These are phyloP conservation scores for Pseudococcus longispinus DNA, from an alignment of 2,888 invertebrate genomes.

Conservation along the genomic window DNA sequence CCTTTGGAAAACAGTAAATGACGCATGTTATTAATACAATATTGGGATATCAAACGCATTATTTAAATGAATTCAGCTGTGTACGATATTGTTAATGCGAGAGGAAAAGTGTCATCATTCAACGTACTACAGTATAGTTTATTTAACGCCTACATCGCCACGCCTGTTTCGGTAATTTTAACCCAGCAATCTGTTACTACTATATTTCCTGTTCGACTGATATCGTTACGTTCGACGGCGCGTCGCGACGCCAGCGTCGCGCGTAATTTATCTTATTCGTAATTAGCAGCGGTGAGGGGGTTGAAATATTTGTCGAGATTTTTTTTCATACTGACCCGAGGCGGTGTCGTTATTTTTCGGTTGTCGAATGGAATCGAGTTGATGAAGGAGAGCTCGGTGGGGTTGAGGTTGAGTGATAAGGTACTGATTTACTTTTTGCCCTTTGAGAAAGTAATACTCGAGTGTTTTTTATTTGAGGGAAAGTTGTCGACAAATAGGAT, in stretches of 20 bases:
- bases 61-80: constrained; percentile 53
- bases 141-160: constrained; percentile 48
- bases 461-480: no score
- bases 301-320: neutral
- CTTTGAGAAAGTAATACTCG: no score
- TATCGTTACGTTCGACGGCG: neutral
- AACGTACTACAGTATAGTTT: constrained; percentile 38
- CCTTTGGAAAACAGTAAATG: constrained; percentile 31
- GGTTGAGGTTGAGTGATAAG: no score
- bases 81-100: constrained; percentile 51
- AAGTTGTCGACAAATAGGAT: no score
- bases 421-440: no score
- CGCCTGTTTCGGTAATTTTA: constrained; percentile 55
- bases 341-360: neutral
- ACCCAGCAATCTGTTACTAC: constrained; percentile 49
- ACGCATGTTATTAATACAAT: constrained; percentile 51
- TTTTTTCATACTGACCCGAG: neutral
- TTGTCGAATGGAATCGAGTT: no score
- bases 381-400: no score
- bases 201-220: constrained; percentile 35
- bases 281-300: neutral
- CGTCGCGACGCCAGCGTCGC: neutral
- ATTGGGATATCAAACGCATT: constrained; percentile 52
- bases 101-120: constrained; percentile 55
- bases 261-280: neutral